Evolutionary conservation across 2,797 vertebrate species (phyloP).

Genomic region (Aulostomus chinensis): DNA sequence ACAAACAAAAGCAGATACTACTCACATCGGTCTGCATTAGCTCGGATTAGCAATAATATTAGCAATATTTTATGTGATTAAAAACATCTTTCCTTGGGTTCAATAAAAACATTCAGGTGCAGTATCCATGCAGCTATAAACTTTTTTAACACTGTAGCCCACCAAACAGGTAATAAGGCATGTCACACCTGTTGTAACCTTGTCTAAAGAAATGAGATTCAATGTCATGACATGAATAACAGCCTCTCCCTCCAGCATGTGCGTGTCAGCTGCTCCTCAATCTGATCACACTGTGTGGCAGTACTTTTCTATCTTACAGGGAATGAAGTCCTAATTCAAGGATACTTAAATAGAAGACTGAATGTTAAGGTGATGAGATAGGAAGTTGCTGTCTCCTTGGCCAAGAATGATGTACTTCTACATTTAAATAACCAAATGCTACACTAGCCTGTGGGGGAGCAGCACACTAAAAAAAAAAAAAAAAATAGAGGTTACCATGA

Average conservation of each 20-base stretch:
- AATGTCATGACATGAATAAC: no score
- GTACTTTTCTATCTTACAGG: slow-evolving; percentile 8
- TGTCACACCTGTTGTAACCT: slow-evolving; percentile 5
- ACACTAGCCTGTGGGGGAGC: slow-evolving; percentile 23
- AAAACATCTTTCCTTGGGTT: no score
- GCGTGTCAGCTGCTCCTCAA: slow-evolving; percentile 8
- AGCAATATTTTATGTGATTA: no score
- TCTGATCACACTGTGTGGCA: slow-evolving; percentile 3
- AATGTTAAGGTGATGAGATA: no score
- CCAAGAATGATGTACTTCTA: slow-evolving; percentile 4
- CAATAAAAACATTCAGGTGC: no score
- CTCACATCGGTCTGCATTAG: no score
- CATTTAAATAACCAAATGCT: slow-evolving; percentile 7
- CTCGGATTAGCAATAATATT: not conserved
- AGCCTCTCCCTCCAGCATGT: not conserved
- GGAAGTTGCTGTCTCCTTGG: no score
- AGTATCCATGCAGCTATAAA: not conserved
- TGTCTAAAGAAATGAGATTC: not conserved
- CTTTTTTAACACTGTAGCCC: slow-evolving; percentile 17
- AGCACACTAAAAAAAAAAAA: slow-evolving; percentile 18
- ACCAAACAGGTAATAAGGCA: slow-evolving; percentile 27
- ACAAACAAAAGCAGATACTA: not conserved
- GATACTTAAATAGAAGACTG: no score
- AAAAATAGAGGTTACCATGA: slow-evolving; percentile 30
- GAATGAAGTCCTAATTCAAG: no score